Percentiles rank a stretch among this genome's conserved stretches.
phyloP scores from a whole-genome alignment of 2,888 invertebrate genomes.

The Tillus elongatus region DNA sequence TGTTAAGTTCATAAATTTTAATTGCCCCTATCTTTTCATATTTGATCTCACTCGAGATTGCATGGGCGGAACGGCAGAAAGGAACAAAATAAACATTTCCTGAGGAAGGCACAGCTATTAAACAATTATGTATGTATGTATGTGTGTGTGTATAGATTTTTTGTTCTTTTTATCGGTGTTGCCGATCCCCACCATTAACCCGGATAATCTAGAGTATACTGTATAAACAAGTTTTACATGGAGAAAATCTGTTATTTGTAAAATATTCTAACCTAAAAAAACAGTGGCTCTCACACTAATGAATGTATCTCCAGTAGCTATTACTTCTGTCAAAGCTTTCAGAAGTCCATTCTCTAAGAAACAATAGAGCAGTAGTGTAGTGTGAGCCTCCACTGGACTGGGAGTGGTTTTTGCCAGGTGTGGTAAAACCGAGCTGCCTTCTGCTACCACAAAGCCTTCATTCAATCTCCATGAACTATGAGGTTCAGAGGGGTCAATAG shows the following conservation, averaged over 20 bases:
- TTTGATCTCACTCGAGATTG: too few species aligned
- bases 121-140: too few species aligned
- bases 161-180: too few species aligned
- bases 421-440: slow-evolving; percentile 78
- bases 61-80: too few species aligned
- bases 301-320: slow-evolving; percentile 79
- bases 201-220: too few species aligned
- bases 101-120: too few species aligned
- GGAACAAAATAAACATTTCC: too few species aligned
- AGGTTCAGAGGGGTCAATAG: slow-evolving; percentile 78
- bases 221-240: too few species aligned
- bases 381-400: slow-evolving; percentile 85
- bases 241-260: slow-evolving; percentile 9
- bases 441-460: slow-evolving; percentile 92
- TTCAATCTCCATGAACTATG: slow-evolving; percentile 80
- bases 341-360: slow-evolving; percentile 80
- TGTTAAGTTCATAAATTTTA: too few species aligned
- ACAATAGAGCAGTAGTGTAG: slow-evolving; percentile 78
- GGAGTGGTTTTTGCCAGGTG: slow-evolving; percentile 77
- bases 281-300: slow-evolving; percentile 88
- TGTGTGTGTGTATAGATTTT: too few species aligned
- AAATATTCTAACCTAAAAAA: slow-evolving; percentile 53
- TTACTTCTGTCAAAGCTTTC: slow-evolving; percentile 84
- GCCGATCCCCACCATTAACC: too few species aligned
- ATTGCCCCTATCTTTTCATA: too few species aligned